A percentile compares a stretch with the other conserved stretches of the same genome.
Evolutionary conservation across 2,888 invertebrate genomes (phyloP).

Genomic region (Drosophila recens): DNA sequence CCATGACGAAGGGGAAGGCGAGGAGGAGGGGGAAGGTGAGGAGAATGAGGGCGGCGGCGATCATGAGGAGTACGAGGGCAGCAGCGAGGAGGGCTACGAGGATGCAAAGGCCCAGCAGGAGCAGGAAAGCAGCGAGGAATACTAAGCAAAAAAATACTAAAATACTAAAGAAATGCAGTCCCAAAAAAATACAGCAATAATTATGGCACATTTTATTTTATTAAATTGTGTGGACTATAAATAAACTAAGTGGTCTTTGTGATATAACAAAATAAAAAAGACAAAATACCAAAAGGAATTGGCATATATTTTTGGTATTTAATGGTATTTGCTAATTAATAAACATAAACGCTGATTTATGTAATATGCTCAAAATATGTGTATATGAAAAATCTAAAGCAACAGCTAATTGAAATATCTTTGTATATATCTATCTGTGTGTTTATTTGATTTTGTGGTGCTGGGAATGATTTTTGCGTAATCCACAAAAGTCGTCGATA

Average conservation of each 20-base stretch:
- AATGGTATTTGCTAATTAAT: constrained; percentile 2
- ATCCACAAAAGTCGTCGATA: constrained; percentile 36
- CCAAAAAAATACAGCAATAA: neutral
- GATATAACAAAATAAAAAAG: constrained; percentile 15
- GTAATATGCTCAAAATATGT: constrained; percentile 22
- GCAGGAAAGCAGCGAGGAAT: constrained; percentile 58
- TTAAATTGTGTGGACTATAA: neutral
- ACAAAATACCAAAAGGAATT: neutral
- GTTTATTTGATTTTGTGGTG: constrained; percentile 42
- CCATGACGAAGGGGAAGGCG: constrained; percentile 41
- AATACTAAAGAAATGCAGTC: neutral
- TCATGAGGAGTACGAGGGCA: constrained; percentile 65
- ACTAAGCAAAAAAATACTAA: constrained; percentile 34
- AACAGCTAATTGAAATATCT: constrained; percentile 76
- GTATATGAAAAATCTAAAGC: constrained; percentile 34
- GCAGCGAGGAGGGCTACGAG: constrained; percentile 73
- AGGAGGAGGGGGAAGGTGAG: constrained; percentile 37
- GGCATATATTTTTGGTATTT: constrained; percentile 3
- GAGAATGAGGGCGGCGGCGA: constrained; percentile 58
- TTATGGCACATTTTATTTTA: neutral
- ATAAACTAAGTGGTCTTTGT: constrained; percentile 17
- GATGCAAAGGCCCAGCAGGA: constrained; percentile 55
- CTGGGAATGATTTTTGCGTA: constrained; percentile 70
- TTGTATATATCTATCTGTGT: constrained; percentile 23
- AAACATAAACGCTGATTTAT: constrained; percentile 31